Evolutionary conservation across 2,888 invertebrate species (phyloP).

Genomic region (Temnothorax rugatulus): DNA sequence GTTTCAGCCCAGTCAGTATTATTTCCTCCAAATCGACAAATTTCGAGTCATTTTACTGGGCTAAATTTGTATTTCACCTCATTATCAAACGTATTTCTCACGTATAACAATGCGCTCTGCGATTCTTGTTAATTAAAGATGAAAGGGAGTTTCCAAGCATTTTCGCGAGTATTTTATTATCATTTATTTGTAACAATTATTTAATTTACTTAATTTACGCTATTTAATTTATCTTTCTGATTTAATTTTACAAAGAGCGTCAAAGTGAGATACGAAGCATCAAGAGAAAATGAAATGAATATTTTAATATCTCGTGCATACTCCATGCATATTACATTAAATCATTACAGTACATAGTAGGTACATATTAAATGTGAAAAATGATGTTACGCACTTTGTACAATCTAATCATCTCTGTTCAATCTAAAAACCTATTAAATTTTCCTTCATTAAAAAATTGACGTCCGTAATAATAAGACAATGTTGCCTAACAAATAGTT

Average conservation of each 20-base stretch:
- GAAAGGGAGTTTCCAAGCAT: not conserved
- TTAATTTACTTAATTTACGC: not conserved
- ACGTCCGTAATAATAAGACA: not conserved
- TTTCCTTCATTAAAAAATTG: not conserved
- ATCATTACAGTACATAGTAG: not conserved
- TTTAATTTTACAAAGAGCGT: not conserved
- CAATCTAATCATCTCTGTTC: not conserved
- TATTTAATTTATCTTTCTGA: not conserved
- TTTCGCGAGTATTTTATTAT: not conserved
- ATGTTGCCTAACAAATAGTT: not conserved
- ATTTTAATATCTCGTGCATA: slow-evolving; percentile 20
- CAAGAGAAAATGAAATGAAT: slow-evolving; percentile 27
- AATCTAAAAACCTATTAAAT: not conserved
- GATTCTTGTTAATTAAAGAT: not conserved
- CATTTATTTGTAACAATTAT: not conserved
- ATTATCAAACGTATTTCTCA: not conserved
- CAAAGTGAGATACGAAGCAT: not conserved
- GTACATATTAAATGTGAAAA: not conserved
- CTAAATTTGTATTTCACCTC: not conserved
- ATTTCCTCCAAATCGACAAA: no score
- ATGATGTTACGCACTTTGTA: not conserved
- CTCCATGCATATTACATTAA: slow-evolving; percentile 10
- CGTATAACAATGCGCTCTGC: not conserved
- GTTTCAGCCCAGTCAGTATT: no score
- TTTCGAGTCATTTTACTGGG: no score